Base-by-base conservation (phyloP, 2,113 vertebrate species). In the Lucifuga dentata region DNA sequence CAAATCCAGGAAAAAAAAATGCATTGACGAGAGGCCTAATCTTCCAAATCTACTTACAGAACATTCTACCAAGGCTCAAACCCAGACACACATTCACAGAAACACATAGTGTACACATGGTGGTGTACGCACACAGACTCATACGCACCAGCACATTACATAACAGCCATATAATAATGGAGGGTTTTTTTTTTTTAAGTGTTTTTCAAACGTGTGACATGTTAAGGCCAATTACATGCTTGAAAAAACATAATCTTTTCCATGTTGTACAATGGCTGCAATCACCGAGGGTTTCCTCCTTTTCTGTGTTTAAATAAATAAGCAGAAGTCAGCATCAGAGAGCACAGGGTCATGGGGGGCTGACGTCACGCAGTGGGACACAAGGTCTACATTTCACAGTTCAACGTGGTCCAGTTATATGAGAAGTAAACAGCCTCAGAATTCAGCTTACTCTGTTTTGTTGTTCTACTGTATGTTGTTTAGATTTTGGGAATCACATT, bases 1-100 rank as follows among this genome's bases (percentile, higher is more conserved):
- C 88, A 91, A 90, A 91, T 91, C 86, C 90, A 80, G 88, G 86
- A 88, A 91, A 90, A 84, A 88, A 91, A 90, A 84, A 78, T 71
- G 26, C 80, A 91, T 87, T 89, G 84, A 88, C 72, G 50, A 78
- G 81, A 50, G 26, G 24, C 16, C 41, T 81, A 88, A 89, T 88
- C 87, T 80, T 59, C 67, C 2, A 67, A 85, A 88, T 90, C 86
- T 86, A 51, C 78, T 90, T 80, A 68, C 53, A 62, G 45, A 60
- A 69, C 78, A 84, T 85, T 86, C 50, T 61, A 58, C 16, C 7
- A 29, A 44, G 67, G 52, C 67, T 73, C 51, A 48, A 67, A 65
- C 59, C 17, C 52, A 44, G 53, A 79, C 68, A 61, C 21, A 44
- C 39, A 29, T 8, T 2, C 15, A 52, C 38, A 68, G 55, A 56